Base-by-base conservation (phyloP, 2,888 invertebrate species). In the Brachyptera risi region DNA sequence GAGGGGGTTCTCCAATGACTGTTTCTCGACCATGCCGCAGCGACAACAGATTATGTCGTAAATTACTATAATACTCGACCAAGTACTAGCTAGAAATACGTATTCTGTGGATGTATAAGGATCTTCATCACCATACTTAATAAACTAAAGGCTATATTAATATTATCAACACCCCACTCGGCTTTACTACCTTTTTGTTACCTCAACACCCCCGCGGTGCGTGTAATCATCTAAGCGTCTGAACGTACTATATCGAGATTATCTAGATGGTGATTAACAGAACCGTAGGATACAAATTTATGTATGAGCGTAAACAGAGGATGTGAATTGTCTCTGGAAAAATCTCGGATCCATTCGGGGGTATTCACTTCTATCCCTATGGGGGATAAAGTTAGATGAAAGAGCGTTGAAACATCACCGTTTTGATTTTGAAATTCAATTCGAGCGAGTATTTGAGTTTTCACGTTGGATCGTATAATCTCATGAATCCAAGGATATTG, bases 21-120 rank as follows among this genome's bases (percentile, higher is more conserved):
- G 23, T 54, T 23, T 19, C 24, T 54, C 37, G 37, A 37, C 37
- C 31, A 23, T 37, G 49, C 35, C 59, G 40, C 26, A 37, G 47
- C 38, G 37, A 60, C 47, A 60, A 44, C 56, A 60, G 60, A 60
- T 60, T 60, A 60, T 56, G 56, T 47, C 60, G 60, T 60, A 56
- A 60, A 60, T 60, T 56, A 60, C 54, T 11, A 24, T 54, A 54
- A 54, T 54, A 54, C 37, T 54, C 37, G 54, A 19, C 37, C 17
- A 37, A n/a, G 37, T 54, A 37, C 23, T 37, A 35, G 19, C 54
- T 37, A 35, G 37, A 54, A 37, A 35, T 35, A 37, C 54, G 54
- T 23, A 5, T 37, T 54, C 13, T 37, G 19, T 19, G 54, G 54
- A 31, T 15, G 24, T 54, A 37, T 54, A 54, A 54, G 54, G 54